Conservation (phyloP, 2,797 vertebrate species). For the Mus minutoides region DNA sequence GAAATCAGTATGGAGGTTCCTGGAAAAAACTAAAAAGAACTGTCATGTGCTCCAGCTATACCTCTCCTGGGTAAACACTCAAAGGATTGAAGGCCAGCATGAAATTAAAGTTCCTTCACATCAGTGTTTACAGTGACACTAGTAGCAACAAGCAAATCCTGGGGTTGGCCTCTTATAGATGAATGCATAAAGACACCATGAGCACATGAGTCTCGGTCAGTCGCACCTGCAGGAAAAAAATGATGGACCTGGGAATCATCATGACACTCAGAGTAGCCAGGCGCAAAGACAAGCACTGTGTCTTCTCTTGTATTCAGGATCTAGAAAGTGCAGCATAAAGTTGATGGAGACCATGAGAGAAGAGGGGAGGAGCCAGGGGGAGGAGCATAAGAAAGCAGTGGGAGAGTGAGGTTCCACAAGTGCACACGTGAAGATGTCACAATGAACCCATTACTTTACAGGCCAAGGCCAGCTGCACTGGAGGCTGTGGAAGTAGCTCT, state of each 20-base stretch:
- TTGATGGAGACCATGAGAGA: background rate
- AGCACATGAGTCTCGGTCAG: background rate
- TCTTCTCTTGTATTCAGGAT: background rate
- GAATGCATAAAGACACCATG: background rate
- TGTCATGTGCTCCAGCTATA: background rate
- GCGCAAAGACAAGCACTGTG: background rate
- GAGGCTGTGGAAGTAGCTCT: background rate
- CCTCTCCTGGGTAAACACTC: background rate
- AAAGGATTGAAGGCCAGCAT: background rate
- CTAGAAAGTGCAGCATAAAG: background rate
- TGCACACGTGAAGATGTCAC: background rate
- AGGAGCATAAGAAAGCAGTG: background rate
- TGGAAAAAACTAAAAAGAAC: background rate
- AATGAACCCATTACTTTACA: background rate
- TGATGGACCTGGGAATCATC: background rate
- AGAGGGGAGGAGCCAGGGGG: rapidly evolving
- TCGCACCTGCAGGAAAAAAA: background rate
- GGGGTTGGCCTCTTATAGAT: background rate
- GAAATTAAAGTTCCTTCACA: background rate
- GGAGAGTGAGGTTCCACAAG: background rate
- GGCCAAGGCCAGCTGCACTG: background rate
- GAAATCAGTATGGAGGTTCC: background rate
- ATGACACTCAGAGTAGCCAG: background rate
- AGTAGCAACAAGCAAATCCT: background rate
- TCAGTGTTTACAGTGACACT: background rate